phyloP scores from a whole-genome alignment of 2,888 invertebrate species.

The Trachelus iudaicus region DNA sequence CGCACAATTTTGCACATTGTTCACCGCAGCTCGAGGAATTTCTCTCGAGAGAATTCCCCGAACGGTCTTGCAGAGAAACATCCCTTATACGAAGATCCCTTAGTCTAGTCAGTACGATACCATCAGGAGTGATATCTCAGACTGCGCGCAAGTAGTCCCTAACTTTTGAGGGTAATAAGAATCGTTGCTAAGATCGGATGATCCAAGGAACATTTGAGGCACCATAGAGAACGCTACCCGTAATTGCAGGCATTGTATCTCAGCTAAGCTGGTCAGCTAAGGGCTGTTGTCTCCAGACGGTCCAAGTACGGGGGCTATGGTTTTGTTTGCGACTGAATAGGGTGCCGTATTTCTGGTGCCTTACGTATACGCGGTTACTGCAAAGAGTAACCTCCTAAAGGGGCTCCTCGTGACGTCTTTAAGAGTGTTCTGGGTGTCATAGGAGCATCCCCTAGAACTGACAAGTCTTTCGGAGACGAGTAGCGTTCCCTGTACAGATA shows the following conservation, averaged over 20 bases:
- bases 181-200: conserved; percentile 1
- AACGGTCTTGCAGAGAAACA: background rate
- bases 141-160: background rate
- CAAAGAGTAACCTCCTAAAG: conserved; percentile 33
- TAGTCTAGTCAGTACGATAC: background rate
- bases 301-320: conserved; percentile 15
- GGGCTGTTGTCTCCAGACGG: conserved; percentile 27
- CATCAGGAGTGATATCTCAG: background rate
- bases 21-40: background rate
- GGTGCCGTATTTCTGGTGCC: conserved; percentile 54
- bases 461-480: background rate
- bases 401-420: conserved; percentile 39
- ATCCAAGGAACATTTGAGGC: conserved; percentile 19
- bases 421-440: conserved; percentile 42
- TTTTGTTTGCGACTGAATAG: conserved; percentile 61
- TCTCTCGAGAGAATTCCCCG: background rate
- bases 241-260: conserved; percentile 45
- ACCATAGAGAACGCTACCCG: conserved; percentile 30
- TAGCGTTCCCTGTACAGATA: background rate
- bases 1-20: conserved; percentile 9
- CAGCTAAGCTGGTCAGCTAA: conserved; percentile 32
- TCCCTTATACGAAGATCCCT: background rate
- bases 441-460: background rate
- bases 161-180: background rate
- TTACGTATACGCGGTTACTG: conserved; percentile 26